Percentiles rank a stretch among this genome's conserved stretches.
These are phyloP conservation scores for Dendrolimus houi DNA, from an alignment of 2,888 invertebrate species.

Conservation along the genomic window DNA sequence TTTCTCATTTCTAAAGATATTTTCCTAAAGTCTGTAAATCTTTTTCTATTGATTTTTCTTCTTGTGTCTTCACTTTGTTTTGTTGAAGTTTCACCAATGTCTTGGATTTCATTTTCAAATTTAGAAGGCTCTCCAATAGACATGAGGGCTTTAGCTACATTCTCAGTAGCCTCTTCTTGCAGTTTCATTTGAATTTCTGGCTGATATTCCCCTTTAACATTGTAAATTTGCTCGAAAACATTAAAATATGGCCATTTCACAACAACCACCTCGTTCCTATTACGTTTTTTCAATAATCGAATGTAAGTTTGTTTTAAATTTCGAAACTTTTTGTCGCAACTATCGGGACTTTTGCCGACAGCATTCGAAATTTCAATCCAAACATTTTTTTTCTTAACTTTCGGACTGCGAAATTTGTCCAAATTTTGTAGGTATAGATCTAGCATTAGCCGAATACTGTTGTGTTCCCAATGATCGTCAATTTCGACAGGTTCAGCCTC, in stretches of 20 bases:
- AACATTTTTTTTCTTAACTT: constrained; percentile 62
- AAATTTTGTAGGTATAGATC: constrained; percentile 53
- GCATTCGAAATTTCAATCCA: constrained; percentile 55
- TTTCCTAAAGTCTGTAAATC: constrained; percentile 53
- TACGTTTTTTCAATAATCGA: constrained; percentile 54
- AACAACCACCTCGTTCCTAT: constrained; percentile 34
- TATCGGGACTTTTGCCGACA: constrained; percentile 54
- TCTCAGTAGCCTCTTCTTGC: constrained; percentile 44
- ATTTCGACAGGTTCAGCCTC: constrained; percentile 44
- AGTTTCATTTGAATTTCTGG: constrained; percentile 57
- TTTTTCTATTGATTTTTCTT: constrained; percentile 39
- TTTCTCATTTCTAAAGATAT: constrained; percentile 59
- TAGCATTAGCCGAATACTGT: constrained; percentile 43
- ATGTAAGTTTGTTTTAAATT: constrained; percentile 65
- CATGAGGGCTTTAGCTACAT: constrained; percentile 49
- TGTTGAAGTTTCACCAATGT: constrained; percentile 38
- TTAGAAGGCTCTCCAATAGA: constrained; percentile 39
- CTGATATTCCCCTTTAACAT: constrained; percentile 54
- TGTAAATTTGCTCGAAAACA: constrained; percentile 58
- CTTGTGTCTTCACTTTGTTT: constrained; percentile 40
- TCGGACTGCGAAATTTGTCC: constrained; percentile 59
- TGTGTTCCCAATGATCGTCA: constrained; percentile 61
- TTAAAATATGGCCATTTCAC: constrained; percentile 67
- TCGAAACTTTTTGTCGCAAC: constrained; percentile 65
- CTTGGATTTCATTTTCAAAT: constrained; percentile 25